Conservation (phyloP, 1,140 invertebrate species). For the Tyrophagus putrescentiae region DNA sequence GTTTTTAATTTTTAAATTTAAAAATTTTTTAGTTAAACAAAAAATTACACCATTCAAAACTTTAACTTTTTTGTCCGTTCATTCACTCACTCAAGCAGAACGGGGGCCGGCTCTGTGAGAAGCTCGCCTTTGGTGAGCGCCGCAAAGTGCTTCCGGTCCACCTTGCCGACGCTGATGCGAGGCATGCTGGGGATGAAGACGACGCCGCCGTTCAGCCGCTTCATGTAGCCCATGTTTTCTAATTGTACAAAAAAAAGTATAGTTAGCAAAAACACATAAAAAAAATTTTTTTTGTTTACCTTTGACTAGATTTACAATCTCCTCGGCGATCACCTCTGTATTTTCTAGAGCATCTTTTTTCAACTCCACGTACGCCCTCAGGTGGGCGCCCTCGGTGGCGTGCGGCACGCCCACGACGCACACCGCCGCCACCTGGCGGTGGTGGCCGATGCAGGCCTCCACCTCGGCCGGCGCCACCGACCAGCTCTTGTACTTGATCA, state of each 20-base stretch:
- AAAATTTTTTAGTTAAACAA: no score
- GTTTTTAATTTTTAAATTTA: no score
- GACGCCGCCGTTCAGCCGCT: slow-evolving; percentile 11
- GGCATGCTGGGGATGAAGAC: not conserved
- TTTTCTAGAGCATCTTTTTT: no score
- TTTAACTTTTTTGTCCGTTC: no score
- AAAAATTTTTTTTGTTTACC: no score
- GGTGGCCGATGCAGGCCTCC: slow-evolving; percentile 45
- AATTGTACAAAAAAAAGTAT: slow-evolving; percentile 7
- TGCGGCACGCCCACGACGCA: slow-evolving; percentile 78
- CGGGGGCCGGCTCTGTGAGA: no score
- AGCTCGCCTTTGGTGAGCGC: not conserved
- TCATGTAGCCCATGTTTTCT: slow-evolving; percentile 14
- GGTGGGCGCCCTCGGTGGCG: slow-evolving; percentile 69
- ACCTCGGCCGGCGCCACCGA: slow-evolving; percentile 29
- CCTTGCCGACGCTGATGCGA: slow-evolving; percentile 14
- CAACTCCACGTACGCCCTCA: slow-evolving; percentile 33
- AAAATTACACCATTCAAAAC: no score
- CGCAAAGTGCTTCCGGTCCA: slow-evolving; percentile 17
- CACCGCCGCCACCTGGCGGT: slow-evolving; percentile 62
- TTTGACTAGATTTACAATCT: no score
- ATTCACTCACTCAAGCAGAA: no score
- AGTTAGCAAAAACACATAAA: no score
- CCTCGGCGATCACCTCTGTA: no score
- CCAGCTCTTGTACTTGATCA: slow-evolving; percentile 29